phyloP scores from a whole-genome alignment of 2,888 invertebrate species.

The Drosophila borborema region DNA sequence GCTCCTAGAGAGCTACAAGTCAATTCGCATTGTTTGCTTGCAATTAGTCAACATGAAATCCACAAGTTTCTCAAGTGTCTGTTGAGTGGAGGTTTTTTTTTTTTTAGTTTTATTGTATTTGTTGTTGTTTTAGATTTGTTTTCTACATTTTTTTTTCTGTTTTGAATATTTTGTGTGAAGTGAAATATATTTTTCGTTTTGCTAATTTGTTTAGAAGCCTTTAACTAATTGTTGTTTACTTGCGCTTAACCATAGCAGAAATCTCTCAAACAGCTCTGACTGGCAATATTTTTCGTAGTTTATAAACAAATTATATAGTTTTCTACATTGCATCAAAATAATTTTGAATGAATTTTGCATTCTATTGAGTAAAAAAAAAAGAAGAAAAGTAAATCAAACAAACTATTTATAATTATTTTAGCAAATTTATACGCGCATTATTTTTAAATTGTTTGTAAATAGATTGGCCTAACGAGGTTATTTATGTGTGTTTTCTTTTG shows the following conservation, averaged over 20 bases:
- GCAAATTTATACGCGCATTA: background rate
- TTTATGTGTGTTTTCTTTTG: background rate
- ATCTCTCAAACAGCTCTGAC: conserved; percentile 18
- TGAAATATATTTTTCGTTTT: conserved; percentile 45
- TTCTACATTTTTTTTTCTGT: conserved; percentile 17
- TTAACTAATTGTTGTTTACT: conserved; percentile 65
- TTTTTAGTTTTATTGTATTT: conserved; percentile 7
- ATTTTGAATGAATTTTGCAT: conserved; percentile 36
- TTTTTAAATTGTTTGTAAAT: conserved; percentile 8
- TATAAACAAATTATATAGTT: conserved; percentile 37
- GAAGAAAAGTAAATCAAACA: background rate
- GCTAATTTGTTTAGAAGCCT: conserved; percentile 64
- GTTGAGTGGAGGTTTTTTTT: conserved; percentile 39
- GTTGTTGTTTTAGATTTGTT: conserved; percentile 38
- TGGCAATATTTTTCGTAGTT: conserved; percentile 1
- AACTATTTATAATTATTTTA: conserved; percentile 24
- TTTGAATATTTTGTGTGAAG: conserved; percentile 38
- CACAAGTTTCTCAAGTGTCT: conserved; percentile 61
- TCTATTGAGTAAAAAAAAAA: conserved; percentile 18
- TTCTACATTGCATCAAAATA: conserved; percentile 26
- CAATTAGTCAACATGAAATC: conserved; percentile 76
- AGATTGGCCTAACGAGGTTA: background rate
- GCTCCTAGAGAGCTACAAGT: conserved; percentile 37
- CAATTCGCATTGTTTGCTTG: conserved; percentile 46
- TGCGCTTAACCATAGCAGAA: conserved; percentile 43